Percentiles rank a stretch among this genome's conserved stretches.
Conservation (phyloP, 37 sponge, comb jelly and placozoan genomes). For the Theonella swinhoei region DNA sequence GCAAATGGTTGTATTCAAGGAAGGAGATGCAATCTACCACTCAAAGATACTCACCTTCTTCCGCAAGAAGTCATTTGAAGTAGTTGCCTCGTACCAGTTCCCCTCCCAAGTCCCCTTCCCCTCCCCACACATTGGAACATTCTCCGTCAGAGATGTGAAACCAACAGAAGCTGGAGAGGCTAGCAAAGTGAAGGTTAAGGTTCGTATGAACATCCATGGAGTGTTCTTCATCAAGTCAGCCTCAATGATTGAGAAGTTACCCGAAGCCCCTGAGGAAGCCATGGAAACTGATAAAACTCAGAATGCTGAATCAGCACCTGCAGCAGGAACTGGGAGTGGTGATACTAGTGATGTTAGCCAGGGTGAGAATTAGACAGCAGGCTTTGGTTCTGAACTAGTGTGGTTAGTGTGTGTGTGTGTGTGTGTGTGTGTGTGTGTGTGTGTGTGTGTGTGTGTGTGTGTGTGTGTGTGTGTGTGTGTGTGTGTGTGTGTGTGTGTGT, state of each 20-base stretch:
- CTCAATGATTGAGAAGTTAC: constrained; percentile 68
- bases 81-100: constrained; percentile 72
- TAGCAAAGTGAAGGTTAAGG: constrained; percentile 94
- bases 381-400: no score
- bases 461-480: neutral
- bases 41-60: constrained; percentile 92
- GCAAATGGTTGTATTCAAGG: constrained; percentile 85
- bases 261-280: neutral
- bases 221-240: constrained; percentile 79
- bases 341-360: neutral
- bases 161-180: constrained; percentile 84
- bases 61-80: constrained; percentile 74
- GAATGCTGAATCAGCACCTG: neutral
- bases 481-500: neutral
- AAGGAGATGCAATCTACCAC: constrained; percentile 67
- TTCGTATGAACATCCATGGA: constrained; percentile 89
- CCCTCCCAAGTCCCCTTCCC: neutral
- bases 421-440: neutral
- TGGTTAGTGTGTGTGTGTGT: neutral
- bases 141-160: constrained; percentile 74
- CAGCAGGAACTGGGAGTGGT: neutral
- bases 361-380: neutral
- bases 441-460: neutral
- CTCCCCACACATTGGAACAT: constrained; percentile 49
- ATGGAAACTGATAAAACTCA: constrained; percentile 16